A percentile compares a stretch with the other conserved stretches of the same genome.
Evolutionary conservation across 2,113 vertebrate genomes (phyloP).

Genomic region (Baryphthengus martii): DNA sequence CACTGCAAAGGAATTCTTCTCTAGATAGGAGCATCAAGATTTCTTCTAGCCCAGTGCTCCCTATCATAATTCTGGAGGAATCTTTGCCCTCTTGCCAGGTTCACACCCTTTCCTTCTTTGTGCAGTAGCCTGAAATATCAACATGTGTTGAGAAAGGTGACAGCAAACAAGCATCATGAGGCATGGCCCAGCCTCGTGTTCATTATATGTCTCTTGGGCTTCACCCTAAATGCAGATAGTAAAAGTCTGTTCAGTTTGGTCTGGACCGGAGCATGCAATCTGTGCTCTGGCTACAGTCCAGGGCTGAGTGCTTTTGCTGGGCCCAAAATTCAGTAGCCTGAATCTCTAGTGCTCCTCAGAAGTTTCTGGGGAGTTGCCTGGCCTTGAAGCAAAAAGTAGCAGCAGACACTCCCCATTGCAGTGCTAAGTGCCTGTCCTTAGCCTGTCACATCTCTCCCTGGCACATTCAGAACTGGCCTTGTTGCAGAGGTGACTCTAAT

Average conservation of each 20-base stretch:
- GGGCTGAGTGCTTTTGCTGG: not conserved
- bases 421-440: not conserved
- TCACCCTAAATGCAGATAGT: not conserved
- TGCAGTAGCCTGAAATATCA: not conserved
- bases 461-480: accelerated
- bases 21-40: not conserved
- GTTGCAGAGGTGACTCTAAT: not conserved
- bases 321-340: not conserved
- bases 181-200: not conserved
- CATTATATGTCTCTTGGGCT: not conserved
- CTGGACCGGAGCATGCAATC: not conserved
- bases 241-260: not conserved
- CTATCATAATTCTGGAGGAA: not conserved
- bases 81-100: not conserved
- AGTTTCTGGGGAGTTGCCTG: not conserved
- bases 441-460: not conserved
- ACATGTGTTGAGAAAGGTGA: not conserved
- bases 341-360: not conserved
- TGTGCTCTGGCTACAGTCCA: not conserved
- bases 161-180: not conserved
- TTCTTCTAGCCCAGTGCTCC: not conserved
- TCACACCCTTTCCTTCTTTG: not conserved
- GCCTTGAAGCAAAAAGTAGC: not conserved
- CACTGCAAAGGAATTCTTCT: not conserved
- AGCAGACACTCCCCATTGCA: not conserved